phyloP scores from a whole-genome alignment of 2,113 vertebrate species.

The Centrocercus urophasianus region DNA sequence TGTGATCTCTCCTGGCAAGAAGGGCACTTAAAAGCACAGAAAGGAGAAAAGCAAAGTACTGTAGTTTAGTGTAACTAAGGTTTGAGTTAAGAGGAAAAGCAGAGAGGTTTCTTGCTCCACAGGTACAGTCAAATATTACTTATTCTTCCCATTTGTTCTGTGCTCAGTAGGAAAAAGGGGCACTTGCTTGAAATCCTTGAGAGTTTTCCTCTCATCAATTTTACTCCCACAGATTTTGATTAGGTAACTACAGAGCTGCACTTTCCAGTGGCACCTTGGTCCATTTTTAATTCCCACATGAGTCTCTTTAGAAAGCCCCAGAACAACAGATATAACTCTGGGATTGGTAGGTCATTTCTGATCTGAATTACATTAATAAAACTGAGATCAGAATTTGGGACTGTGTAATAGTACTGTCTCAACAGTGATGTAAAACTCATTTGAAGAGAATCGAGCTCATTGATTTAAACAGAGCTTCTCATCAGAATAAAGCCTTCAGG shows the following conservation, averaged over 20 bases:
- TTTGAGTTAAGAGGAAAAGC: not conserved
- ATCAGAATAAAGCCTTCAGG: not conserved
- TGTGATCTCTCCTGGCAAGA: not conserved
- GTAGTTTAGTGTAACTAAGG: not conserved
- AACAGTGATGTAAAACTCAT: not conserved
- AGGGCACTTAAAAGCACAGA: not conserved
- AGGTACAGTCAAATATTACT: not conserved
- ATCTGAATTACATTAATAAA: not conserved
- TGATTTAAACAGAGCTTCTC: conserved; percentile 28
- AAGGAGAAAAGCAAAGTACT: not conserved
- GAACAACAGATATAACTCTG: fast-evolving
- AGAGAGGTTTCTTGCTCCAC: not conserved
- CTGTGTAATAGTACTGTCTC: not conserved
- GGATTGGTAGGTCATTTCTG: not conserved
- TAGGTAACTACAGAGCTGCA: not conserved
- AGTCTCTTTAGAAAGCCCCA: not conserved
- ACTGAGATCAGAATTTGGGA: conserved; percentile 3
- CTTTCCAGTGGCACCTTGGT: not conserved
- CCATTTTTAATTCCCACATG: not conserved
- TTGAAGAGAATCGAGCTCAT: not conserved
- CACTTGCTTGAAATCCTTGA: not conserved
- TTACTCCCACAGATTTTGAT: not conserved
- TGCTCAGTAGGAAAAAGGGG: not conserved
- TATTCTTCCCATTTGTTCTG: not conserved
- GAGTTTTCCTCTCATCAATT: not conserved